phyloP scores from a whole-genome alignment of 2,113 vertebrate genomes.

The Pheucticus melanocephalus region DNA sequence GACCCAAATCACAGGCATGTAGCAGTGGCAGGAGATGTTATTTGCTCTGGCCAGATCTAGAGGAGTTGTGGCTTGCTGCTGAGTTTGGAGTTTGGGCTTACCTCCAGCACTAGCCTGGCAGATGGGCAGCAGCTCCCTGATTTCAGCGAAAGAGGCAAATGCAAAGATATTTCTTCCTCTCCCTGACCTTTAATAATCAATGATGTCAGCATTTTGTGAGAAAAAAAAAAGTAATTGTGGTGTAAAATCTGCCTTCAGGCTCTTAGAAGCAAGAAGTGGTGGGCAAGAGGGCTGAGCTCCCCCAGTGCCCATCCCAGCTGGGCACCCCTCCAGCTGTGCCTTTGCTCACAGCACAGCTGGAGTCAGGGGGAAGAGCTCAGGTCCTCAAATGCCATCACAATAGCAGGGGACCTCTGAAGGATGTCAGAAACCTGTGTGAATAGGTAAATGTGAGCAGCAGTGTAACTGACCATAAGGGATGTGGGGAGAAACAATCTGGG shows the following conservation, averaged over 20 bases:
- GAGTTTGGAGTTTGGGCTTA: background rate
- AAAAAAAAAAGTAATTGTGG: background rate
- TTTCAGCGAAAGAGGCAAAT: background rate
- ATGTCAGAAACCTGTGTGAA: background rate
- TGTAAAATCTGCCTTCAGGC: background rate
- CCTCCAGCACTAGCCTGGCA: background rate
- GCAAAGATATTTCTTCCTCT: background rate
- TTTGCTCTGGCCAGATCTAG: background rate
- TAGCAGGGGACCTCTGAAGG: background rate
- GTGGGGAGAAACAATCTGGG: background rate
- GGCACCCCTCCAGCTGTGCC: background rate
- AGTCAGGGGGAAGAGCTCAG: background rate
- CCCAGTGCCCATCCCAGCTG: background rate
- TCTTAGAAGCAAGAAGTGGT: background rate
- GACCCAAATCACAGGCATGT: background rate
- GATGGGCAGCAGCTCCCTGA: background rate
- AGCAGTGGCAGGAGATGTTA: background rate
- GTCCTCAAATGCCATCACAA: background rate
- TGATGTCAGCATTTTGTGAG: background rate
- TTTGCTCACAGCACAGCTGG: background rate
- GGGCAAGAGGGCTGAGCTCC: background rate
- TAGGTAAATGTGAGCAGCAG: background rate
- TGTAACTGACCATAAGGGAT: background rate
- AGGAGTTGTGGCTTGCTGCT: background rate
- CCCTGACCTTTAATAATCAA: background rate